These are phyloP conservation scores for Cephus runcator DNA, from an alignment of 2,888 invertebrate genomes.

Conservation along the genomic window DNA sequence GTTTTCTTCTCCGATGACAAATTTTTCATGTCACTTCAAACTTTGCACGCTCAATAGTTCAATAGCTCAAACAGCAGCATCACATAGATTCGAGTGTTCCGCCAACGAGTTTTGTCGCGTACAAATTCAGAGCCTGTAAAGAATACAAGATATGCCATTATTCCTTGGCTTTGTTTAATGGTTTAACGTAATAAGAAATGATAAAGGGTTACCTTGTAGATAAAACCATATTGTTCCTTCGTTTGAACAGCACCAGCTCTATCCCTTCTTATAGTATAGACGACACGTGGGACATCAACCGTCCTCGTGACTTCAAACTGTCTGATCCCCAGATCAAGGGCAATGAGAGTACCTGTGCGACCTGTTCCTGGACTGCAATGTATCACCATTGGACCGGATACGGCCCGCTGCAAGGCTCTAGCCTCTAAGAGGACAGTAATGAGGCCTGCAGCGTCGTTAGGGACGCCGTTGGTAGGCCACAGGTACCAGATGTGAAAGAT, in stretches of 20 bases:
- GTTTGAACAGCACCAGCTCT: slow-evolving; percentile 91
- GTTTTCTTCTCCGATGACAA: neutral
- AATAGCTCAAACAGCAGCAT: slow-evolving; percentile 25
- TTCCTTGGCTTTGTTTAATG: neutral
- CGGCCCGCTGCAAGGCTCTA: slow-evolving; percentile 66
- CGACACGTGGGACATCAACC: slow-evolving; percentile 88
- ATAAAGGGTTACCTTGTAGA: slow-evolving; percentile 79
- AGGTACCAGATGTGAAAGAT: slow-evolving; percentile 94
- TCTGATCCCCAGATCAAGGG: slow-evolving; percentile 87
- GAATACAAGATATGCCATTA: neutral
- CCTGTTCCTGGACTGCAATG: slow-evolving; percentile 94
- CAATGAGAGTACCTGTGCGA: slow-evolving; percentile 86
- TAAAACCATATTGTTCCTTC: slow-evolving; percentile 90
- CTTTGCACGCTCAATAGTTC: neutral
- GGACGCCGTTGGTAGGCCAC: slow-evolving; percentile 92
- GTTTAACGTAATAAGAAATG: neutral
- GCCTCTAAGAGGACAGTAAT: slow-evolving; percentile 91
- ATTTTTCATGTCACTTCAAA: no score
- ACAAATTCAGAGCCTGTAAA: slow-evolving; percentile 81
- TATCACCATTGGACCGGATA: slow-evolving; percentile 80
- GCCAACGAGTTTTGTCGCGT: slow-evolving; percentile 86
- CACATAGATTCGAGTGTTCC: slow-evolving; percentile 73
- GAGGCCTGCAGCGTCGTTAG: slow-evolving; percentile 83
- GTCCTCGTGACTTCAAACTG: slow-evolving; percentile 84
- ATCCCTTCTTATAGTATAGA: slow-evolving; percentile 85